These are phyloP conservation scores for Setipinna tenuifilis DNA, from an alignment of 2,797 vertebrate species.

Conservation along the genomic window DNA sequence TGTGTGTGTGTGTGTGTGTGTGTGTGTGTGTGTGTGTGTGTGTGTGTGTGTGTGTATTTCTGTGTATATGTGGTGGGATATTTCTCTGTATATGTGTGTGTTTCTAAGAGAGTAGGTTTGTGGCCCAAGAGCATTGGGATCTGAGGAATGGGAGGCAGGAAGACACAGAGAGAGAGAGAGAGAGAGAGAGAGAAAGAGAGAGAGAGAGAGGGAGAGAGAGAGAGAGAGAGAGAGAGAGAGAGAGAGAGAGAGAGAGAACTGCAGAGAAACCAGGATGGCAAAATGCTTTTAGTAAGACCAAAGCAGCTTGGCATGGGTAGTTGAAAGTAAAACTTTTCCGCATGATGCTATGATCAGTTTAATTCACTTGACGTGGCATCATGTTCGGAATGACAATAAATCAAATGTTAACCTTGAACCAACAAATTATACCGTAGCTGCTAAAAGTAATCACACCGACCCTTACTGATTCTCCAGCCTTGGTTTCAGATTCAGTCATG, in stretches of 20 bases:
- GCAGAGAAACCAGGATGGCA: no score
- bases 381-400: no score
- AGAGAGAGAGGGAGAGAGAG: constrained; percentile 47
- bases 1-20: background rate
- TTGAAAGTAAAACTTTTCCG: background rate
- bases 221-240: constrained; percentile 49
- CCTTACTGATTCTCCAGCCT: background rate
- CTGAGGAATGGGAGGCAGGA: constrained; percentile 20
- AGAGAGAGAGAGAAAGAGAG: constrained; percentile 44
- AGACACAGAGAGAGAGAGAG: constrained; percentile 40
- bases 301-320: constrained; percentile 24
- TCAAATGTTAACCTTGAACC: no score
- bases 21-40: background rate
- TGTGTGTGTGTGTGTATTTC: background rate
- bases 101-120: no score
- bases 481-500: background rate
- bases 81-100: no score
- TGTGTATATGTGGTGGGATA: background rate
- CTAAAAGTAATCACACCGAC: background rate
- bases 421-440: no score
- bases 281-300: no score
- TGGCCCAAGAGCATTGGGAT: no score
- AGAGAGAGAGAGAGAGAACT: no score
- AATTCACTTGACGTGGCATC: no score
- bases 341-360: no score